phyloP scores from a whole-genome alignment of 2,888 invertebrate genomes.

The Pemphredon lugubris region DNA sequence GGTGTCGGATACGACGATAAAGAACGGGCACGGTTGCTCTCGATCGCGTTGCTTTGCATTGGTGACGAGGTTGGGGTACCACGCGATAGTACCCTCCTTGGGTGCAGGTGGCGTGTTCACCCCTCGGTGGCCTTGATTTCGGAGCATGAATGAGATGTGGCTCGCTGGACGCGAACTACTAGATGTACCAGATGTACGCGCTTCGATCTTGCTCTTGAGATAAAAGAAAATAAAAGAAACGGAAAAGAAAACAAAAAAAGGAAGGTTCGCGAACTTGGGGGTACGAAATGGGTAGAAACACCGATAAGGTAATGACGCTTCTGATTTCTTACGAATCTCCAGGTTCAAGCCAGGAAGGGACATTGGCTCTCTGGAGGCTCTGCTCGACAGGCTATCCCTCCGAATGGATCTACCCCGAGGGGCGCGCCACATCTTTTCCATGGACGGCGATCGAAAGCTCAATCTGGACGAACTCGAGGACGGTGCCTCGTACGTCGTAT shows the following conservation, averaged over 20 bases:
- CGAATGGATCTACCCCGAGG: constrained; percentile 94
- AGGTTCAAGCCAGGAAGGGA: constrained; percentile 93
- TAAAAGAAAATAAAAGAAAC: too few species aligned
- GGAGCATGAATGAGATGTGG: constrained; percentile 47
- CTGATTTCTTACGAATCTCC: too few species aligned
- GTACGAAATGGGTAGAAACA: too few species aligned
- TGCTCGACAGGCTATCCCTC: constrained; percentile 93
- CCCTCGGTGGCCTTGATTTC: constrained; percentile 45
- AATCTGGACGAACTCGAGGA: constrained; percentile 93
- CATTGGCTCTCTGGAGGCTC: constrained; percentile 91
- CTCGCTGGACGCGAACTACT: too few species aligned
- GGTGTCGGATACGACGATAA: too few species aligned
- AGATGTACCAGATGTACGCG: too few species aligned
- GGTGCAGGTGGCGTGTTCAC: constrained; percentile 52
- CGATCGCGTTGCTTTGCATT: not conserved
- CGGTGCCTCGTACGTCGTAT: constrained; percentile 96
- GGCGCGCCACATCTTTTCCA: constrained; percentile 94
- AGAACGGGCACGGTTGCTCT: too few species aligned
- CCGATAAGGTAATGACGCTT: too few species aligned
- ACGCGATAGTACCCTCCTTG: constrained; percentile 26
- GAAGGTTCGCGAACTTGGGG: too few species aligned
- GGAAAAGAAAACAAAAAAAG: too few species aligned
- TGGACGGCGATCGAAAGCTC: constrained; percentile 94
- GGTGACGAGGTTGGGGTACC: too few species aligned
- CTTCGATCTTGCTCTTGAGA: too few species aligned